Conservation (phyloP, 2,113 vertebrate species). For the Campylomormyrus numenius region DNA sequence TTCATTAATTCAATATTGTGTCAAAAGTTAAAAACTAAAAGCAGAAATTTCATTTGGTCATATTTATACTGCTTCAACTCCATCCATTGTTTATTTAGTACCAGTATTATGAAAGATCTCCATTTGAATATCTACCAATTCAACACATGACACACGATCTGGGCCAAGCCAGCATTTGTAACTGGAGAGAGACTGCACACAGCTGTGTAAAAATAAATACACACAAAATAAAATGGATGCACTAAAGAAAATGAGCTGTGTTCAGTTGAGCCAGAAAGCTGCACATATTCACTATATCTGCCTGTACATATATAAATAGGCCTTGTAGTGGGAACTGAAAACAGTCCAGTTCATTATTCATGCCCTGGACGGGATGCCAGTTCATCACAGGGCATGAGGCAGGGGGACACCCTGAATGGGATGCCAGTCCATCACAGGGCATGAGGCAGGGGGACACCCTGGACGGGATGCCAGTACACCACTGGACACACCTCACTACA, state of each 20-base stretch:
- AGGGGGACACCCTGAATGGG: background rate
- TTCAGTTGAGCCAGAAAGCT: background rate
- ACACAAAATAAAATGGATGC: background rate
- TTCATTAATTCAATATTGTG: background rate
- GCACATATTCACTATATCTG: background rate
- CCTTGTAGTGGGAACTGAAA: background rate
- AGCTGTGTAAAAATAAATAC: background rate
- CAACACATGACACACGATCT: background rate
- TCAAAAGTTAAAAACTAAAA: background rate
- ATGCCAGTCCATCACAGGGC: too few relatives aligned
- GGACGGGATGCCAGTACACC: background rate
- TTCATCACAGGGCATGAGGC: background rate
- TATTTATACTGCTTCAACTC: background rate
- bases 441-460: background rate
- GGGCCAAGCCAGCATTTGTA: background rate
- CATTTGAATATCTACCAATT: background rate
- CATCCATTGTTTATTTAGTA: background rate
- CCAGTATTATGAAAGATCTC: background rate
- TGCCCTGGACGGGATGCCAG: background rate
- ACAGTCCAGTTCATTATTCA: background rate
- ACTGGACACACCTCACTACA: background rate
- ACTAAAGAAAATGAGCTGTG: background rate
- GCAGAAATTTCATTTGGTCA: background rate
- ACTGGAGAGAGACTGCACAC: background rate
- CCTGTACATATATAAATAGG: background rate